A percentile compares a stretch with the other conserved stretches of the same genome.
Conservation (phyloP, 1,140 invertebrate genomes). For the Lethrus apterus region DNA sequence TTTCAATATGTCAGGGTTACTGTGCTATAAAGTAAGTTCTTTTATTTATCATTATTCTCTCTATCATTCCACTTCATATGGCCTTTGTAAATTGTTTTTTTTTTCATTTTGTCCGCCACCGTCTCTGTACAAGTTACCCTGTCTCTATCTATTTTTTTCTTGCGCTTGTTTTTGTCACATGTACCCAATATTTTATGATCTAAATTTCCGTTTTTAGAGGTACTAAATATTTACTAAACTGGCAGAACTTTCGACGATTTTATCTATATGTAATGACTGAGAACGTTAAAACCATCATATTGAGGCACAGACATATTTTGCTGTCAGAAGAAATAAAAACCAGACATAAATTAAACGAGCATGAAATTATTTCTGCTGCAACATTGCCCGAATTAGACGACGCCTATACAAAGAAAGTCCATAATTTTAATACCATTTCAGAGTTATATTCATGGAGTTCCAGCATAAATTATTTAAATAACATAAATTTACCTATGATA, state of each 20-base stretch:
- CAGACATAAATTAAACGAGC: constrained; percentile 61
- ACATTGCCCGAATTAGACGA: constrained; percentile 83
- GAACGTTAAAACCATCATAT: constrained; percentile 78
- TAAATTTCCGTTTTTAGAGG: constrained; percentile 59
- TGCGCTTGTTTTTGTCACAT: no score
- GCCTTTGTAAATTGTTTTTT: no score
- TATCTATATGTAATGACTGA: constrained; percentile 92
- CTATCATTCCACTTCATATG: no score
- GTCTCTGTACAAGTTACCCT: no score
- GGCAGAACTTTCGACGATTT: constrained; percentile 79
- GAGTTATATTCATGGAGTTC: constrained; percentile 81
- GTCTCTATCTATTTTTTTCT: no score
- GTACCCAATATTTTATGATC: no score
- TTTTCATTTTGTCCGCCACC: no score
- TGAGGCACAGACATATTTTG: constrained; percentile 67
- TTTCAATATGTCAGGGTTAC: constrained; percentile 89
- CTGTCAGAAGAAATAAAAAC: constrained; percentile 67
- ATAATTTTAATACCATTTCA: constrained; percentile 66
- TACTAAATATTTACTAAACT: constrained; percentile 70
- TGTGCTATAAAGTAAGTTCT: constrained; percentile 73
- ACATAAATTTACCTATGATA: constrained; percentile 72
- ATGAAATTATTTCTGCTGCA: constrained; percentile 74
- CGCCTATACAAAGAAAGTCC: constrained; percentile 73
- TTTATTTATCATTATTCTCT: constrained; percentile 1
- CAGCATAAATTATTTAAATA: constrained; percentile 65